phyloP scores from a whole-genome alignment of 2,888 invertebrate genomes.

The Eristalis intricaria region DNA sequence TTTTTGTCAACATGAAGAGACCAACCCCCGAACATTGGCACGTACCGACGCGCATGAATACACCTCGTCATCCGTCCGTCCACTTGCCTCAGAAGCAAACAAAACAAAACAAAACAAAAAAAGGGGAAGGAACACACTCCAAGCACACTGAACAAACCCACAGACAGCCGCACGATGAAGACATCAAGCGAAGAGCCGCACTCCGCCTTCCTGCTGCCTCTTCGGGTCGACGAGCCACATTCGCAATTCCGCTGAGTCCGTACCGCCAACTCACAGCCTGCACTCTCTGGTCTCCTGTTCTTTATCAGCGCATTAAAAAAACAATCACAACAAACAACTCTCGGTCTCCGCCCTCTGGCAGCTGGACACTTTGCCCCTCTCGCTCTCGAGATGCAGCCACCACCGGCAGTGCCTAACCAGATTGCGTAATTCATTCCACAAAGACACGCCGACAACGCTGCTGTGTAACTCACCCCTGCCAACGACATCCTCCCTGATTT shows the following conservation, averaged over 20 bases:
- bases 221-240: neutral
- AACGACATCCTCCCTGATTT: neutral
- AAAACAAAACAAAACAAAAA: neutral
- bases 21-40: constrained; percentile 10
- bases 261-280: neutral
- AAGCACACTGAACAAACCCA: neutral
- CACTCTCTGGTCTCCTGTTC: constrained; percentile 48
- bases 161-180: neutral
- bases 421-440: constrained; percentile 4
- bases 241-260: constrained; percentile 2
- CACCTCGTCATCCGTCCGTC: neutral
- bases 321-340: constrained; percentile 51
- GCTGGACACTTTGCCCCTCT: neutral
- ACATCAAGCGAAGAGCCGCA: neutral
- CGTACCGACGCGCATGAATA: neutral
- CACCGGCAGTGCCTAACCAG: neutral
- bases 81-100: neutral
- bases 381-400: neutral
- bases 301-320: constrained; percentile 65
- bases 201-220: neutral
- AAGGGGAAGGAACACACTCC: neutral
- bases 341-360: neutral
- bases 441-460: neutral
- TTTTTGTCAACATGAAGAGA: neutral
- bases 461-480: constrained; percentile 8